Evolutionary conservation across 2,113 vertebrate genomes (phyloP), one percentile per base, ranked within the genome.

Genomic region (Sialia sialis): DNA sequence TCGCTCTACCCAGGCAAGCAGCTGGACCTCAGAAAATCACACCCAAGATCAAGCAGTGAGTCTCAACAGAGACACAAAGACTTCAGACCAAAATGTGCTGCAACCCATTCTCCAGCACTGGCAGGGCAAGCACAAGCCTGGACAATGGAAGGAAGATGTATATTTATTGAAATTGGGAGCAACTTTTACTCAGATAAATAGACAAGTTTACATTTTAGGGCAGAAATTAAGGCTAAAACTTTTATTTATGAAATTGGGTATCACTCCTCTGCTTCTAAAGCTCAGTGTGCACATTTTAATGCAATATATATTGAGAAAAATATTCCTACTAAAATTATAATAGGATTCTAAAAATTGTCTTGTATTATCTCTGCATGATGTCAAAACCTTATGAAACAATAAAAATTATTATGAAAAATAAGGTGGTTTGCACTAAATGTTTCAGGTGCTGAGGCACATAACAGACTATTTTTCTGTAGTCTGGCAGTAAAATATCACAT

Each of bases 401-500:
- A 41, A 91, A 79, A 85, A 83, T 44, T 46, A 84, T 52, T 34
- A 89, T 63, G 23, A 63, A 39, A 54, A 95, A 74, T 59, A 72
- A 60, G 8, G 12, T 43, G 85, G 46, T 51, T 66, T 88, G 87
- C 39, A 84, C 15, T 25, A 67, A 67, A 76, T 44, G 44, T 54
- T 88, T 62, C 84, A 95, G 88, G 52, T 84, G 90, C 66, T 4
- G 7, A 93, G 67, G 66, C 16, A 75, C 0, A 0, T 29, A 87
- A 90, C 56, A 46, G 32, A 49, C 64, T 55, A 54, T 62, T 87
- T 89, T 95, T 96, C 68, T 93, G 46, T 59, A 63, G 62, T 75
- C 77, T 94, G 48, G 88, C 82, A 93, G 78, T 77, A 79, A 82
- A 94, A 94, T 64, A 81, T 19, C 85, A 89, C 72, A 89, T 80